Evolutionary conservation across 2,888 invertebrate species (phyloP), one percentile per base, ranked within the genome.

Genomic region (Drosophila putrida): DNA sequence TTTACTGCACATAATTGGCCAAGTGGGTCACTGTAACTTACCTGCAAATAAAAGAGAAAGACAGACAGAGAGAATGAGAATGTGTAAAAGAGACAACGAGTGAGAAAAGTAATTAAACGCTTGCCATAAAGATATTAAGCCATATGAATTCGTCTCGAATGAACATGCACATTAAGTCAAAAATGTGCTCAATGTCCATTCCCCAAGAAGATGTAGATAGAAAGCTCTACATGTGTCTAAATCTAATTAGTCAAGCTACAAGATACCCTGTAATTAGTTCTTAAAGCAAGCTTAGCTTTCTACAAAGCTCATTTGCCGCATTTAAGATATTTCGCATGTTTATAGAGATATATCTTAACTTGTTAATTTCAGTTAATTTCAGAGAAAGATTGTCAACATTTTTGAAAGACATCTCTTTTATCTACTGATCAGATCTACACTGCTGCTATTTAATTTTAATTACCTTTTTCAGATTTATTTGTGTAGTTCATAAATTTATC

Each of bases 1-100:
- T 64, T 74, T 69, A 69, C 63, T 71, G 75, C 62, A 66, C 75
- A 78, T 77, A 78, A 77, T 76, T 77, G 74, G 64, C 75, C 79
- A 83, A 83, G 75, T 83, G 80, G 83, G 83, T 83, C 88, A 83
- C 65, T 78, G 72, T 75, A 66, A 80, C 85, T 85, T 85, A 83
- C 82, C 82, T 82, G 82, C 49, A 81, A 79, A 64, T 65, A 71
- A 49, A 67, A 58, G 13, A n/a, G 10, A 75, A 15, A 57, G 8
- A 31, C 28, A 28, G 28, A 28, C 6, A 28, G 28, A 28, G 28
- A 28, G 28, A 28, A 8, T 28, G 61, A 53, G n/a, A 59, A 4
- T 38, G 27, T 58, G 58, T 44, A 60, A 66, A 25, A 36, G 28
- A 46, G 35, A 62, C 39, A 63, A 38, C 13, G 43, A 44, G 53